Evolutionary conservation across 37 sponge, comb jelly and placozoan species (phyloP), one percentile per base, ranked within the genome.

Genomic region (Axinella damicornis): DNA sequence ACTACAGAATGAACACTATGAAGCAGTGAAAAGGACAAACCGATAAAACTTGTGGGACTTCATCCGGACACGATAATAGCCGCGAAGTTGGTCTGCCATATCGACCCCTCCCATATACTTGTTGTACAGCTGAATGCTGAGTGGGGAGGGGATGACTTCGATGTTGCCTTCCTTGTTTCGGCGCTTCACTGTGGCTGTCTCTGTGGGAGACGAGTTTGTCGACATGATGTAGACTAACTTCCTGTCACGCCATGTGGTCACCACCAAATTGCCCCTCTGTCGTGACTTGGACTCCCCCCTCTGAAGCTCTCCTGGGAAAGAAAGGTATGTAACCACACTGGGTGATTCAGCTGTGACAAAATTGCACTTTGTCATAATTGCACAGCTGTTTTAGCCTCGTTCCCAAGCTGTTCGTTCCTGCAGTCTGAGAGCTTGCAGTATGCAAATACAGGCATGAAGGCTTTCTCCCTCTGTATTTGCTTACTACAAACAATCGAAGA

Each of bases 51-150:
- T 57, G 20, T 40, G n/a, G 1, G 70, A 66, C 69, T 80, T 80
- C 25, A n/a, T 27, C 56, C 81, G 25, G 2, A 69, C 70, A 18
- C 28, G 34, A 32, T 80, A 80, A 35, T 66, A 66, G 53, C 28
- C 30, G 1, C 81, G 66, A 2, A 80, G 53, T 35, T 80, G 81
- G 54, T 80, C 81, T 31, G 52, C 57, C 6, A 39, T 68, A 34
- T 80, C 81, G 1, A 80, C 81, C 24, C 81, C 67, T 6, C 36
- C 39, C 46, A 66, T 69, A 35, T 30, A 65, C 1, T 11, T 75
- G 57, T 30, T 59, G 73, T 71, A 71, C 24, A 24, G 28, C 6
- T 24, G 33, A 12, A 71, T 28, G 22, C 22, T 41, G 30, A 15
- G 37, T 21, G 78, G 78, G 39, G 62, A 77, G 5, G 78, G 6